A percentile compares a stretch with the other conserved stretches of the same genome.
Evolutionary conservation across 35 echinoderm and acorn worm species (phyloP).

Genomic region (Ophiothrix spiculata): DNA sequence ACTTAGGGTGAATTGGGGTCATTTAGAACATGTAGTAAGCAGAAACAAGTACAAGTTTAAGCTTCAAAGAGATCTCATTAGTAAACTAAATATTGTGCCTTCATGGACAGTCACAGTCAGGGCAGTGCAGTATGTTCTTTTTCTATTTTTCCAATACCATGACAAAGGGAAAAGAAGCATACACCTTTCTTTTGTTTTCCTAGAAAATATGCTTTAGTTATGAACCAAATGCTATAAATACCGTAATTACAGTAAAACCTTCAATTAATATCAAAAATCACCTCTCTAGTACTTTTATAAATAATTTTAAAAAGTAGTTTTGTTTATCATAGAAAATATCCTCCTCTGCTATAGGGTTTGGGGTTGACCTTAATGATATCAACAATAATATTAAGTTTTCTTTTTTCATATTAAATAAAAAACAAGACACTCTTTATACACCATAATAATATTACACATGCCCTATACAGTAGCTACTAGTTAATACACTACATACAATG

Average conservation of each 20-base stretch:
- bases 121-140: too few species aligned
- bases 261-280: neutral
- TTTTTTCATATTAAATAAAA: constrained; percentile 12
- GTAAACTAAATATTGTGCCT: too few species aligned
- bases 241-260: neutral
- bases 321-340: constrained; percentile 14
- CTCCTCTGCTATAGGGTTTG: neutral
- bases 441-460: constrained; percentile 16
- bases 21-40: too few species aligned
- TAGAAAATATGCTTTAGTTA: too few species aligned
- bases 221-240: too few species aligned
- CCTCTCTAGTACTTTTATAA: constrained; percentile 16
- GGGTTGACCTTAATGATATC: neutral
- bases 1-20: too few species aligned
- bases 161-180: too few species aligned
- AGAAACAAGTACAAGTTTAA: too few species aligned
- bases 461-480: constrained; percentile 4
- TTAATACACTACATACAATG: constrained; percentile 13
- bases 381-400: constrained; percentile 11
- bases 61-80: too few species aligned
- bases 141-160: too few species aligned
- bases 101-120: too few species aligned
- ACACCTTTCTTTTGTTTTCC: too few species aligned
- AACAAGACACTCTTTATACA: constrained; percentile 16
- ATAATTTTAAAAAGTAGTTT: constrained; percentile 2